These are phyloP conservation scores for Plebejus argus DNA, from an alignment of 2,888 invertebrate species.

Conservation along the genomic window DNA sequence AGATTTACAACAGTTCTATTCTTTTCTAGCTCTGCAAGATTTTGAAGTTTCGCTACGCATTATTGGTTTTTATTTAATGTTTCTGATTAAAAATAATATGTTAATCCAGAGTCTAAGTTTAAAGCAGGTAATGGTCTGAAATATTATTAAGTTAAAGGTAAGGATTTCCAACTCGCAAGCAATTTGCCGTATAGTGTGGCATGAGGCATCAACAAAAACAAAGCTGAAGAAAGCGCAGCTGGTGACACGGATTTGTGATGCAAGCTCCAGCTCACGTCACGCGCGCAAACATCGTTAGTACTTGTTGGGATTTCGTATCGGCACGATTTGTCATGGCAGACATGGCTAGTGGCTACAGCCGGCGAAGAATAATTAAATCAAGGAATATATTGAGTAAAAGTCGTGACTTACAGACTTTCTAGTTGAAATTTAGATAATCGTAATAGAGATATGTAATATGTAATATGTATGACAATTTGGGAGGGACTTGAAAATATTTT, in stretches of 20 bases:
- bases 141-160: not conserved
- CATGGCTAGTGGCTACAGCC: not conserved
- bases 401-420: not conserved
- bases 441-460: not conserved
- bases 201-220: not conserved
- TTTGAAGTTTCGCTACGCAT: too few species aligned
- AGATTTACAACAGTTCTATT: too few species aligned
- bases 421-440: not conserved
- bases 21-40: too few species aligned
- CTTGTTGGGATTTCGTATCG: constrained; percentile 33
- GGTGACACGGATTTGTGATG: constrained; percentile 29
- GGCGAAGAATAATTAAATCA: not conserved
- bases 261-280: constrained; percentile 30
- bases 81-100: too few species aligned
- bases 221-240: constrained; percentile 20
- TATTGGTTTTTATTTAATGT: too few species aligned
- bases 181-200: not conserved
- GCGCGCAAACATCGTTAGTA: constrained; percentile 40
- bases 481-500: not conserved
- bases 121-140: too few species aligned
- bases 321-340: constrained; percentile 7
- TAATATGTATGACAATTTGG: too few species aligned
- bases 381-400: not conserved
- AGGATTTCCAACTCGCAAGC: not conserved
- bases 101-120: not conserved